Percentiles rank a stretch among this genome's conserved stretches.
phyloP scores from a whole-genome alignment of 2,113 vertebrate species.

The Rynchops niger region DNA sequence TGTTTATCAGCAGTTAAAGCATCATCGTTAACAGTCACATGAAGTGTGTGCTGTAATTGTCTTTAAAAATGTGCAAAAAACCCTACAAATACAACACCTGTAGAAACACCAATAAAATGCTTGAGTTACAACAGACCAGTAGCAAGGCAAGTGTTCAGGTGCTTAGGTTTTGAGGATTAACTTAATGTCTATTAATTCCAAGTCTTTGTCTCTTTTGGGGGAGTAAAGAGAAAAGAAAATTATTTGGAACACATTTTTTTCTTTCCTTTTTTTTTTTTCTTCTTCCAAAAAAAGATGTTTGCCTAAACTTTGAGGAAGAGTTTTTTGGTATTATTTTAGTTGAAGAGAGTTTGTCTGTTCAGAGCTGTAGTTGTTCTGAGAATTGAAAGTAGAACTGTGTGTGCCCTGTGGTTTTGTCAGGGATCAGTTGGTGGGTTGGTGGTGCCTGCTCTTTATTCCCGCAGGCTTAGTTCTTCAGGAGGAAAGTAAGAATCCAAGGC shows the following conservation, averaged over 20 bases:
- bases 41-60: not conserved
- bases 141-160: not conserved
- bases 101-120: not conserved
- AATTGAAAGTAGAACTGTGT: not conserved
- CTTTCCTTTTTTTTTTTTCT: no score
- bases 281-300: not conserved
- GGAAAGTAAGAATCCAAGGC: not conserved
- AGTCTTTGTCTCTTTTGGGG: not conserved
- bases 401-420: not conserved
- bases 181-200: not conserved
- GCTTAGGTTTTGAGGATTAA: not conserved
- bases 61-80: not conserved
- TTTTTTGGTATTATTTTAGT: not conserved
- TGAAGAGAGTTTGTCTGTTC: not conserved
- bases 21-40: not conserved
- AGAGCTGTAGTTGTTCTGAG: not conserved
- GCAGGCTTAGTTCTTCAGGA: not conserved
- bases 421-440: accelerated
- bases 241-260: not conserved
- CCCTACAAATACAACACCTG: not conserved
- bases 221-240: not conserved
- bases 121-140: not conserved
- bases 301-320: not conserved
- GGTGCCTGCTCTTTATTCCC: not conserved
- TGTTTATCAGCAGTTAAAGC: not conserved